Percentiles rank a stretch among this genome's conserved stretches.
Conservation (phyloP, 2,797 vertebrate genomes). For the Pipistrellus pipistrellus region DNA sequence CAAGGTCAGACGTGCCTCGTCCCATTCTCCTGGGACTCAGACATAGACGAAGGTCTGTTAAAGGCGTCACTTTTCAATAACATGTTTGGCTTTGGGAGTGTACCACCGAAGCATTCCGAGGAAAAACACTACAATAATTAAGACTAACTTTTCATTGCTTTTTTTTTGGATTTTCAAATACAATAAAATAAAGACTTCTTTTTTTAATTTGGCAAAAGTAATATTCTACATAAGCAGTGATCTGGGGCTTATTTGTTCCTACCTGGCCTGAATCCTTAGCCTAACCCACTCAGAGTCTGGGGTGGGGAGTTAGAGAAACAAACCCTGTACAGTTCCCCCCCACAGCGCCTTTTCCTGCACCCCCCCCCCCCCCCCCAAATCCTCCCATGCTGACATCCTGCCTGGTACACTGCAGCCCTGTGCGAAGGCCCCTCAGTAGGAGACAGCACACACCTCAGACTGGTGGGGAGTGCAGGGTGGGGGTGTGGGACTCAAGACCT, state of each 20-base stretch:
- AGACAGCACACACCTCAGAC: neutral
- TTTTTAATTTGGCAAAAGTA: constrained; percentile 36
- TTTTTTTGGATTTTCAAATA: constrained; percentile 25
- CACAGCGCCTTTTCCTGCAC: neutral
- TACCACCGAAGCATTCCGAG: neutral
- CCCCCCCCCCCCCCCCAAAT: neutral
- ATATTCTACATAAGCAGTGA: neutral
- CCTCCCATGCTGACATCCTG: neutral
- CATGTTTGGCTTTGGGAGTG: neutral
- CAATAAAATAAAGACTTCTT: neutral
- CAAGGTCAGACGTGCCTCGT: neutral
- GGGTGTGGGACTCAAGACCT: neutral
- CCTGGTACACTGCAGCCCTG: neutral
- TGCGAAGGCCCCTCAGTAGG: neutral
- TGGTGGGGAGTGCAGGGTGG: neutral
- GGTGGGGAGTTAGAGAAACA: neutral
- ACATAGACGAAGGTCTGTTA: neutral
- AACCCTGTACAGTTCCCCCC: accelerated
- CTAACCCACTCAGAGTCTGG: too few species aligned
- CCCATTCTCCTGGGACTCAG: neutral
- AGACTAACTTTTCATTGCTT: neutral
- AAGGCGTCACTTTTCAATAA: neutral
- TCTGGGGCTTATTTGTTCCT: neutral
- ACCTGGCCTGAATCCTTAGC: too few species aligned
- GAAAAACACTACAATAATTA: neutral